Evolutionary conservation across 2,113 vertebrate genomes (phyloP), one percentile per base, ranked within the genome.

Genomic region (Myiozetetes cayanensis): DNA sequence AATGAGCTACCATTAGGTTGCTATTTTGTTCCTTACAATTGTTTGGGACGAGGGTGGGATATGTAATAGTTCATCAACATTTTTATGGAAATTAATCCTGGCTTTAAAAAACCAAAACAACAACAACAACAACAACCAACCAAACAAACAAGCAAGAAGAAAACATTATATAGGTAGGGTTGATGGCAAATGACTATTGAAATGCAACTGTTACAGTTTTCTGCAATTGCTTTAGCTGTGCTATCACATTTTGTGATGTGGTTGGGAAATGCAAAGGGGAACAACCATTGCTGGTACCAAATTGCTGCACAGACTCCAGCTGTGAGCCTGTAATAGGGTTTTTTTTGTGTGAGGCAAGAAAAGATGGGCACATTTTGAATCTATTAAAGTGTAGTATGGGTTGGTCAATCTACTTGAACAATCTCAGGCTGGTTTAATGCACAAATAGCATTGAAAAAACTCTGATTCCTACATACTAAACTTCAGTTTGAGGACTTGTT

Each of bases 321-420:
- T 91, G n/a, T 49, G 76, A 84, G 50, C 39, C 44, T 75, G 62
- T 52, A 85, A 96, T 56, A 90, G 35, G 0, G 46, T 4, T 23
- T 6, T 74, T 95, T 90, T 78, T 28, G 44, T 50, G 41, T 49
- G 49, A 95, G 61, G 66, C 88, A 92, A 87, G 90, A 77, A 53
- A 76, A 90, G 67, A 91, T 30, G 46, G 50, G 70, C 80, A 59
- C 56, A 31, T 62, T 96, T 90, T 89, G 43, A 92, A 81, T 77
- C 84, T 95, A 44, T 81, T 91, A 44, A 93, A 96, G 27, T 44
- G 53, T 83, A 83, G 49, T 74, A 44, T 43, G 85, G 83, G 87
- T 81, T 84, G 73, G 58, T 76, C 80, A 76, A 67, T 75, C 85
- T 94, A 41, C 49, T 89, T 92, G 85, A 93, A 94, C 50, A 92